A percentile compares a stretch with the other conserved stretches of the same genome.
Evolutionary conservation across 1,140 invertebrate genomes (phyloP).

Genomic region (Agrypnia vestita): DNA sequence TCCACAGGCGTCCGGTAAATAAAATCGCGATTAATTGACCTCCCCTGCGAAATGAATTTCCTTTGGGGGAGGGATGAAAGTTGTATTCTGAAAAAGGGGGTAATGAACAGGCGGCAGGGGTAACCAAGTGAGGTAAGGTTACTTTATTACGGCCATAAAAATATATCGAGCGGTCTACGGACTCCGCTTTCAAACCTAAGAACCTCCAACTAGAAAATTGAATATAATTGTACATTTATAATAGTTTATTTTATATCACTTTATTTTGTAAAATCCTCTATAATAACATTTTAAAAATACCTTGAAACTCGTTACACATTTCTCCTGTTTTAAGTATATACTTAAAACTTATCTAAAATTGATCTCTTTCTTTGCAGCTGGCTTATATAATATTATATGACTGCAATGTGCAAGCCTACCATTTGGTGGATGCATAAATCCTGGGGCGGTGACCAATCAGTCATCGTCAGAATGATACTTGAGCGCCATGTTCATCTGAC

Average conservation of each 20-base stretch:
- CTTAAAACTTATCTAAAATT: too few relatives aligned
- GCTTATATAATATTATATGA: too few relatives aligned
- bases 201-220: neutral
- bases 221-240: neutral
- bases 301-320: too few relatives aligned
- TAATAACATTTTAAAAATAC: too few relatives aligned
- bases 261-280: neutral
- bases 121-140: conserved; percentile 39
- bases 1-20: neutral
- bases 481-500: too few relatives aligned
- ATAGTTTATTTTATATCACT: neutral
- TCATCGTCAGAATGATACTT: too few relatives aligned
- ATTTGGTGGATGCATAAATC: too few relatives aligned
- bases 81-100: conserved; percentile 30
- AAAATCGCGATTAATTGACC: conserved; percentile 21
- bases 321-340: too few relatives aligned
- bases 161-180: conserved; percentile 39
- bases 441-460: too few relatives aligned
- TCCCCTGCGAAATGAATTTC: conserved; percentile 8
- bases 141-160: conserved; percentile 44
- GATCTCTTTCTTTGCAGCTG: too few relatives aligned
- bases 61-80: conserved; percentile 18
- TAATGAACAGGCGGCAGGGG: conserved; percentile 28
- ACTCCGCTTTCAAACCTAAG: conserved; percentile 14
- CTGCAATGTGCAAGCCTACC: too few relatives aligned